These are phyloP conservation scores for Trachelus iudaicus DNA, from an alignment of 2,888 invertebrate genomes.

Conservation along the genomic window DNA sequence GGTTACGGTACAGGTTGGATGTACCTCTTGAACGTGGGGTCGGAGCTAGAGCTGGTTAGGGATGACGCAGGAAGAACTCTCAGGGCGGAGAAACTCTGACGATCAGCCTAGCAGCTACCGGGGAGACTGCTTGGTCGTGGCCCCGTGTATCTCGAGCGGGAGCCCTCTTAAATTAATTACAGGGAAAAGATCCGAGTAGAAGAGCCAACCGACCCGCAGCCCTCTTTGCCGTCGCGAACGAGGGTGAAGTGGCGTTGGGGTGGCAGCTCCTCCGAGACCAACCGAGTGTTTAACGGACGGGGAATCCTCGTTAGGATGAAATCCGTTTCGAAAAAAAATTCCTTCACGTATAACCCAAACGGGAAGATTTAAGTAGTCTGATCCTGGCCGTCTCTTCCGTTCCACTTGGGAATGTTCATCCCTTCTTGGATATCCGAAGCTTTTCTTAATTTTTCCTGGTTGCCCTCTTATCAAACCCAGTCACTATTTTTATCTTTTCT, in stretches of 20 bases:
- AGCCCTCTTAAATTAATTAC: constrained; percentile 65
- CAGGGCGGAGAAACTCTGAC: neutral
- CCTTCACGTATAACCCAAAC: constrained; percentile 34
- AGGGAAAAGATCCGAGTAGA: constrained; percentile 60
- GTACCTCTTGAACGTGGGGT: neutral
- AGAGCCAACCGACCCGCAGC: constrained; percentile 34
- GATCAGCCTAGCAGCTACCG: neutral
- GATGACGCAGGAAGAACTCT: neutral
- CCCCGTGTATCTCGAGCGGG: constrained; percentile 39
- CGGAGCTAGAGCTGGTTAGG: neutral
- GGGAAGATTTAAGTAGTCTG: constrained; percentile 42
- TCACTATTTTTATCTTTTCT: neutral
- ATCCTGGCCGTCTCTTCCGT: neutral
- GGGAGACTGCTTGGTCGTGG: neutral
- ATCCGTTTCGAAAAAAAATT: constrained; percentile 44
- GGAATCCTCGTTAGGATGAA: constrained; percentile 51
- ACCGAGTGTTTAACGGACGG: constrained; percentile 48
- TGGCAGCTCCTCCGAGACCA: constrained; percentile 22
- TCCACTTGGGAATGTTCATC: constrained; percentile 1
- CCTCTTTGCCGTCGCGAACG: constrained; percentile 20
- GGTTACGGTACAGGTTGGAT: neutral
- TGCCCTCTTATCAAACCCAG: neutral
- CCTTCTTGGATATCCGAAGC: neutral
- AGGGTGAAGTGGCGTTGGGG: constrained; percentile 13
- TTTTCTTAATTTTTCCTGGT: neutral